Conservation (phyloP, 2,797 vertebrate genomes). For the Phrynocephalus vlangalii region DNA sequence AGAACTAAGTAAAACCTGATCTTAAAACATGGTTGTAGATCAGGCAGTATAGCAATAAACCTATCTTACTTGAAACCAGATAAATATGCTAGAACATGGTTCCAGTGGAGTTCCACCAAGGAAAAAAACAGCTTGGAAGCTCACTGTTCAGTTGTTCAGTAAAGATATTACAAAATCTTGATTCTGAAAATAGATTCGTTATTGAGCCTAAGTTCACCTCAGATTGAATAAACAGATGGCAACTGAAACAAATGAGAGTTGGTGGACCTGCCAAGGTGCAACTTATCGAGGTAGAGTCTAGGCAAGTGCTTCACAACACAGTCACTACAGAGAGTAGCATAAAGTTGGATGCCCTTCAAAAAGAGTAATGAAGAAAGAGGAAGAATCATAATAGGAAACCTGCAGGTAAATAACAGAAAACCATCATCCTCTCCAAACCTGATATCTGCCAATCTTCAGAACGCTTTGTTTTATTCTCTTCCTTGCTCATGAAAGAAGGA, state of each 20-base stretch:
- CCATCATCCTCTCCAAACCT: slow-evolving; percentile 1
- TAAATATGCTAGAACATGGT: no score
- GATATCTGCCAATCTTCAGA: slow-evolving; percentile 42
- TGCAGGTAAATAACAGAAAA: slow-evolving; percentile 25
- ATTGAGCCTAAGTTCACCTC: background rate
- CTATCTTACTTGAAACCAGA: no score
- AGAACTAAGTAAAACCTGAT: no score
- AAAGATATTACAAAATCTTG: no score
- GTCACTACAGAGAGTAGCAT: background rate
- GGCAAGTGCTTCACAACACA: slow-evolving; percentile 18
- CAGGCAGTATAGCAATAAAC: no score
- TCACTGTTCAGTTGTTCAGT: no score
- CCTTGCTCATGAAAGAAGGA: slow-evolving; percentile 33
- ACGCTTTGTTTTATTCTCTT: slow-evolving; percentile 10
- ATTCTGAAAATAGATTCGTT: background rate
- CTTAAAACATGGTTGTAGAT: no score
- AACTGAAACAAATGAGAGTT: background rate
- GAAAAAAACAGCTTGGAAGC: no score
- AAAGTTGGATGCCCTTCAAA: slow-evolving; percentile 33
- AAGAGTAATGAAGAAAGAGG: slow-evolving; percentile 25
- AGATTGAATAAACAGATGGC: background rate
- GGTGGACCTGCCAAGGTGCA: slow-evolving; percentile 12
- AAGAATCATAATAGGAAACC: slow-evolving; percentile 24
- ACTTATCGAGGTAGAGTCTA: background rate
- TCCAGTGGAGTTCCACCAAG: no score